A percentile compares a stretch with the other conserved stretches of the same genome.
Conservation (phyloP, 2,113 vertebrate genomes). For the Astatotilapia flaviijosephi region DNA sequence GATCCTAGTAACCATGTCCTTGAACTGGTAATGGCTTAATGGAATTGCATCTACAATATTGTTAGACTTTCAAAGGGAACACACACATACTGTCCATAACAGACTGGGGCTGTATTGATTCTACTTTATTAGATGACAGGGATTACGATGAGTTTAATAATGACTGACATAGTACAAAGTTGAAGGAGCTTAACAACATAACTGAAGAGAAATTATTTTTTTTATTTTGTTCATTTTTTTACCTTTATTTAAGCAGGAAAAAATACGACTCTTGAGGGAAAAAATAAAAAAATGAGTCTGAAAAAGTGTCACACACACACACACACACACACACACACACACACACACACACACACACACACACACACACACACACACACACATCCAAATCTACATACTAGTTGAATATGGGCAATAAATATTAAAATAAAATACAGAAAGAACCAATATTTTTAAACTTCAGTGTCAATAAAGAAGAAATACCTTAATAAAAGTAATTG, state of each 20-base stretch:
- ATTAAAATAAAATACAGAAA: background rate
- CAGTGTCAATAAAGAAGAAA: background rate
- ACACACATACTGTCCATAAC: background rate
- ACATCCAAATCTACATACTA: background rate
- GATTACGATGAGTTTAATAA: conserved; percentile 11
- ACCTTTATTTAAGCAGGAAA: background rate
- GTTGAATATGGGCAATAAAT: background rate
- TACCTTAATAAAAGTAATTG: background rate
- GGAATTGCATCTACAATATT: conserved; percentile 17
- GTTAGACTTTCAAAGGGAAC: conserved; percentile 17
- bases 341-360: background rate
- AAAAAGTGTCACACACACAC: background rate
- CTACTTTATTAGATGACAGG: conserved; percentile 35
- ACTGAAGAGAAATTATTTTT: background rate
- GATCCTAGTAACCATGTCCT: conserved; percentile 29
- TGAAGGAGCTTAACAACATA: background rate
- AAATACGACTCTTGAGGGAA: background rate
- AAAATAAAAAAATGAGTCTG: background rate
- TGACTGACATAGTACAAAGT: background rate
- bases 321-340: background rate
- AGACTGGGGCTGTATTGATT: conserved; percentile 31
- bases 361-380: background rate
- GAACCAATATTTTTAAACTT: background rate
- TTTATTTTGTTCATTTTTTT: background rate
- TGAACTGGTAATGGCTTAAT: conserved; percentile 40